phyloP scores from a whole-genome alignment of 2,888 invertebrate species.

The Bellardia pandia region DNA sequence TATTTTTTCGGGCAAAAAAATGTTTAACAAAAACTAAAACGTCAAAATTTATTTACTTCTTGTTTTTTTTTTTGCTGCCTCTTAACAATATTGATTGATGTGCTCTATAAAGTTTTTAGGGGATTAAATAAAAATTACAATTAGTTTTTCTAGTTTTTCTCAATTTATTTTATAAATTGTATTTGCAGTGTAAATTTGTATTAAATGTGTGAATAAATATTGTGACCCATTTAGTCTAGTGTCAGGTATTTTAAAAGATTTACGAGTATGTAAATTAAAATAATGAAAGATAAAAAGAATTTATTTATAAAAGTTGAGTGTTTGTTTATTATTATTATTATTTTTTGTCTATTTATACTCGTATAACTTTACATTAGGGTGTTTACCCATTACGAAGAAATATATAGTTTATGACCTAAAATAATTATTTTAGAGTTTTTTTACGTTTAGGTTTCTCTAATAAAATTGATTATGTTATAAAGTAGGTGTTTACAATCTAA shows the following conservation, averaged over 20 bases:
- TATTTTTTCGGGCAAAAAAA: slow-evolving; percentile 40
- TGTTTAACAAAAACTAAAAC: slow-evolving; percentile 26
- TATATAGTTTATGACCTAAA: no score
- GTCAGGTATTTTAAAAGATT: background rate
- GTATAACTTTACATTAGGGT: no score
- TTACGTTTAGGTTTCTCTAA: no score
- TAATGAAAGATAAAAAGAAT: background rate
- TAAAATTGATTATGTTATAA: no score
- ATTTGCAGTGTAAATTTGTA: background rate
- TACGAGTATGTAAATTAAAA: background rate
- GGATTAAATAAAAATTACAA: slow-evolving; percentile 24
- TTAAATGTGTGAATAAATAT: background rate
- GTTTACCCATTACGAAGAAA: no score
- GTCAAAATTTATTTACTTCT: slow-evolving; percentile 22
- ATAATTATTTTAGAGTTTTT: no score
- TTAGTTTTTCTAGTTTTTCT: slow-evolving; percentile 8
- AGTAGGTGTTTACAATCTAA: no score
- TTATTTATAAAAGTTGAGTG: no score
- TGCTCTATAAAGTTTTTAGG: slow-evolving; percentile 58
- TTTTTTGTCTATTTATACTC: no score
- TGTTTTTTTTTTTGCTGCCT: background rate
- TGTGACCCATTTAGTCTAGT: background rate
- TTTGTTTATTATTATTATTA: no score
- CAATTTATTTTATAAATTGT: background rate
- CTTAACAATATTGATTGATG: slow-evolving; percentile 59